Base-by-base conservation (phyloP, 2,797 vertebrate genomes). In the Poeciliopsis infans region DNA sequence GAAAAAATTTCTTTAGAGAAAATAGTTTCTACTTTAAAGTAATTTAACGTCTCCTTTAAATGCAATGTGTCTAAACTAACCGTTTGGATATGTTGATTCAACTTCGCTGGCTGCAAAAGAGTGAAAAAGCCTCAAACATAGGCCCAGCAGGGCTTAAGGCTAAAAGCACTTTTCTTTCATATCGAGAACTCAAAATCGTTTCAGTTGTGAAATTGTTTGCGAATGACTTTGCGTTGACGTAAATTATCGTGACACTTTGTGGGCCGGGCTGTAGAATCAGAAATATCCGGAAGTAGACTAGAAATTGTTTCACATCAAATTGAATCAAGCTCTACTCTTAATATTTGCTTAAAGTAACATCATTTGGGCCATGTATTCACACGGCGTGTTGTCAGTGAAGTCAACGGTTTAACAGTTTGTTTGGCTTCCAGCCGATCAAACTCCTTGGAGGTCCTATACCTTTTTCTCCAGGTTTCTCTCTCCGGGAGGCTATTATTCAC, bases 361-460 rank as follows among this genome's bases (percentile, higher is more conserved):
- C 25, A 41, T 68, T 41, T 36, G 23, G 25, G 36, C 36, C 16
- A 20, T 8, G 6, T 18, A 8, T 20, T 18, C 59, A 33, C 59
- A 64, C 31, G 18, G 31, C 1, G 31, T 36, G 5, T 18, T 18
- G 59, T 61, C 31, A 36, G 3, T 2, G 31, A 13, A 31, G 57
- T 28, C 55, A 16, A 33, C 57, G 16, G 57, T 61, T 64, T 36
- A 64, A 64, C 16, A 23, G 33, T 41, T 68, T 25, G 33, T 68
- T 68, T 25, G 10, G 18, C 36, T 12, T 31, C 49, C 81, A 83
- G 88, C 86, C 88, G 82, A 94, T 89, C 91, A 90, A 89, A 82
- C 84, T 79, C 84, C 82, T 78, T 23, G 20, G 2, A 68, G 64
- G 20, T 41, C 11, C 36, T 72, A 84, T 77, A 88, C 87, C 88